These are phyloP conservation scores for Shargacucullia verbasci DNA, from an alignment of 2,888 invertebrate species.

Conservation along the genomic window DNA sequence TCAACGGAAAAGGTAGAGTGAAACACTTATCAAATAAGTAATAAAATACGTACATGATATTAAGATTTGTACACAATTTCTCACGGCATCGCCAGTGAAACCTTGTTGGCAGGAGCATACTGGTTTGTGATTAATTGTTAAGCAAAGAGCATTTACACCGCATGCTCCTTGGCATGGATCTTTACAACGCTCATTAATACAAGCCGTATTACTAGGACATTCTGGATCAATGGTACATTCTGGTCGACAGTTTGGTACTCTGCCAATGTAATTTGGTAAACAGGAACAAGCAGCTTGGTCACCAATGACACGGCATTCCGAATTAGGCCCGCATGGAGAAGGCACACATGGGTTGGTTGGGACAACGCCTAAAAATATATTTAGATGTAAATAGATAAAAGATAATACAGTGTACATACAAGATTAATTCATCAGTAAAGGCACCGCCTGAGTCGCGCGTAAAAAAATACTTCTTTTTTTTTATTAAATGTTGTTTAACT, in stretches of 20 bases:
- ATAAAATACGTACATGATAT: constrained; percentile 75
- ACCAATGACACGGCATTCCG: constrained; percentile 94
- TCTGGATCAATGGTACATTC: constrained; percentile 95
- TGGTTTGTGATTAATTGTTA: constrained; percentile 95
- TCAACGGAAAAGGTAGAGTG: no score
- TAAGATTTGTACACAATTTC: constrained; percentile 90
- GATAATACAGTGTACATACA: no score
- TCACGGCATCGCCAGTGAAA: constrained; percentile 94
- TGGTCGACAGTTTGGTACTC: constrained; percentile 95
- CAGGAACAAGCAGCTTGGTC: constrained; percentile 96
- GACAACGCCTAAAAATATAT: constrained; percentile 57
- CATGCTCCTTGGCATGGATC: constrained; percentile 95
- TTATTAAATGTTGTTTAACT: no score
- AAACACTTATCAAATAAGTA: background rate
- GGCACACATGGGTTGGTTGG: constrained; percentile 92
- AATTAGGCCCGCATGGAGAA: constrained; percentile 95
- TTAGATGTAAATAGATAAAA: no score
- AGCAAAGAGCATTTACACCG: constrained; percentile 94
- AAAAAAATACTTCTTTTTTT: no score
- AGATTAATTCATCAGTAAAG: no score
- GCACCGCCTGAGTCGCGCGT: no score
- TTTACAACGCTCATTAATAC: constrained; percentile 94
- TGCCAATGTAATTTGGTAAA: constrained; percentile 93
- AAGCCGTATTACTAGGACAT: constrained; percentile 94
- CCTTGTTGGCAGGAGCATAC: constrained; percentile 95